Evolutionary conservation across 2,797 vertebrate genomes (phyloP).

Genomic region (Eutrigla gurnardus): DNA sequence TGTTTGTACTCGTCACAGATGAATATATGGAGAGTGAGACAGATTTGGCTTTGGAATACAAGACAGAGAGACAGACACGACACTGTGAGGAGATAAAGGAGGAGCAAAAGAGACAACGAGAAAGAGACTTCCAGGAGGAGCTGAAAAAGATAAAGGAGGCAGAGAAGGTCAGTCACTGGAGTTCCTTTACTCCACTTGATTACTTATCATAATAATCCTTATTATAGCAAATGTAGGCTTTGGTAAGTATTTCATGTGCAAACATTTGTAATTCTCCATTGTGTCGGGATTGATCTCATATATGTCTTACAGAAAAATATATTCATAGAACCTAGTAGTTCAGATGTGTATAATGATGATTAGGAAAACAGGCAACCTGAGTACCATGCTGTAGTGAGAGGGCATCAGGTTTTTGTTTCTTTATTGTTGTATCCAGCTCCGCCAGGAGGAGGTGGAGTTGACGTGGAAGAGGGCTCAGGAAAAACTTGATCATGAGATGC

Average conservation of each 20-base stretch:
- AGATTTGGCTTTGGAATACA: constrained; percentile 62
- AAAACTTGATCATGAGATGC: constrained; percentile 81
- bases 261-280: background rate
- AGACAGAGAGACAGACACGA: constrained; percentile 70
- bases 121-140: constrained; percentile 85
- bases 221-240: background rate
- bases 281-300: background rate
- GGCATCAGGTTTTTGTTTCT: background rate
- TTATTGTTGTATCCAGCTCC: constrained; percentile 71
- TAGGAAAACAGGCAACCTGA: background rate
- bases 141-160: constrained; percentile 72
- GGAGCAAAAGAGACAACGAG: constrained; percentile 68
- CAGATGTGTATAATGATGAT: background rate
- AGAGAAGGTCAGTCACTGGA: constrained; percentile 63
- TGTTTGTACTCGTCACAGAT: constrained; percentile 42
- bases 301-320: background rate
- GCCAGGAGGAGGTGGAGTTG: constrained; percentile 76
- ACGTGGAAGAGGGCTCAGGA: constrained; percentile 78
- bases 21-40: constrained; percentile 76
- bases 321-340: background rate
- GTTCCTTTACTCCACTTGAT: background rate
- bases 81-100: constrained; percentile 74
- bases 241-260: background rate
- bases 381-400: background rate
- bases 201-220: background rate